phyloP scores from a whole-genome alignment of 2,113 vertebrate species.

The Cepphus grylle region DNA sequence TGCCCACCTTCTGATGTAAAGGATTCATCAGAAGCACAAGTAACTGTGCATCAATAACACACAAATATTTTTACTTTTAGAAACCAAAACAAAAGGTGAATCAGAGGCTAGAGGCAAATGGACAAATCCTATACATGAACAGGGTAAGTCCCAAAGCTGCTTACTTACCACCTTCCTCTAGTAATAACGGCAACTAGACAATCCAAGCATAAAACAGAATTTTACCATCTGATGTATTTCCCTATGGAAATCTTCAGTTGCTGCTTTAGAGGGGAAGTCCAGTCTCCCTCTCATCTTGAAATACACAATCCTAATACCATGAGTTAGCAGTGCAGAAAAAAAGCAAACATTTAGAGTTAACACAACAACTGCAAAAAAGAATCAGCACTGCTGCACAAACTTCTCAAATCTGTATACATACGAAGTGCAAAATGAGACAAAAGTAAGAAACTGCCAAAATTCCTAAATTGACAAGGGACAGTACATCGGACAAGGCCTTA shows the following conservation, averaged over 20 bases:
- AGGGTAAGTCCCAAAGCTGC: not conserved
- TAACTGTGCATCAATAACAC: not conserved
- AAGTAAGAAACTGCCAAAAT: not conserved
- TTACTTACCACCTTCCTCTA: not conserved
- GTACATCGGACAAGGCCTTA: not conserved
- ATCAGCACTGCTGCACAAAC: not conserved
- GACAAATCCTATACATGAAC: not conserved
- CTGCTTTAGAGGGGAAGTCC: not conserved
- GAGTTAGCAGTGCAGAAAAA: not conserved
- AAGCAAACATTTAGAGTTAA: not conserved
- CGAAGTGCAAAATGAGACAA: not conserved
- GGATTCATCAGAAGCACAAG: not conserved
- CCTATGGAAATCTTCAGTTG: not conserved
- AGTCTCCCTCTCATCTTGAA: not conserved
- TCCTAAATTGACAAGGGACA: not conserved
- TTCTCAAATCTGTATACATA: not conserved
- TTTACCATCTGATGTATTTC: not conserved
- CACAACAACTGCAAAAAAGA: not conserved
- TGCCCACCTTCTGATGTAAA: not conserved
- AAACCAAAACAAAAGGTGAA: not conserved
- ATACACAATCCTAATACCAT: not conserved
- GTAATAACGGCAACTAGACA: not conserved
- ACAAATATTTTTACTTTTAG: not conserved
- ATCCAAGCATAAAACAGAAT: not conserved
- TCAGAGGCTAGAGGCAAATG: not conserved